Evolutionary conservation across 2,888 invertebrate genomes (phyloP).

Genomic region (Hecatera dysodea): DNA sequence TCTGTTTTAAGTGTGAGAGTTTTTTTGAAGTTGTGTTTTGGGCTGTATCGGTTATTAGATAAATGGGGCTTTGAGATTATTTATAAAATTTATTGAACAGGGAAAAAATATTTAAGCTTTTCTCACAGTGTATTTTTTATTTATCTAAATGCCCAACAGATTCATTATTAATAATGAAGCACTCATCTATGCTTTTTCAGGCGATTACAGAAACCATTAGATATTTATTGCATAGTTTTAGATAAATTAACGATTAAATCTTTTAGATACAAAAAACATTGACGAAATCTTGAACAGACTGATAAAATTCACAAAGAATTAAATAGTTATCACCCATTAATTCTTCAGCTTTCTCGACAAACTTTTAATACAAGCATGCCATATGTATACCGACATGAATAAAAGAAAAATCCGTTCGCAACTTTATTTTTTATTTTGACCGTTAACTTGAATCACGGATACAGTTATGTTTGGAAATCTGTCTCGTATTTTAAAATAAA

Average conservation of each 20-base stretch:
- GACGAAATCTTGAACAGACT: not conserved
- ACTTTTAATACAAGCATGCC: no score
- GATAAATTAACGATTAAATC: not conserved
- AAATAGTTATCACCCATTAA: not conserved
- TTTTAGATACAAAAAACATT: not conserved
- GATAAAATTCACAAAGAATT: not conserved
- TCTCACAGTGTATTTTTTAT: no score
- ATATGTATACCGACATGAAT: not conserved
- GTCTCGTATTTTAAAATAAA: constrained; percentile 41
- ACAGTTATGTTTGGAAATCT: constrained; percentile 45
- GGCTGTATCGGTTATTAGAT: not conserved
- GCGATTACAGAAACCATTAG: no score
- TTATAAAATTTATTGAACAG: no score
- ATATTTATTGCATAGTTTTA: no score
- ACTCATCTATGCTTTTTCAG: not conserved
- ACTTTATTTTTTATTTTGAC: constrained; percentile 39
- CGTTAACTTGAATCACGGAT: constrained; percentile 29
- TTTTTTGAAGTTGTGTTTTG: not conserved
- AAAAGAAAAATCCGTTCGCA: constrained; percentile 3
- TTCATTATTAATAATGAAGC: not conserved
- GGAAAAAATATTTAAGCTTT: no score
- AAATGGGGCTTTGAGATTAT: not conserved
- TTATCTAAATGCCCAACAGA: no score
- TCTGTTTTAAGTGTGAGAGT: constrained; percentile 7
- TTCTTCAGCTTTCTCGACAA: not conserved